phyloP scores from a whole-genome alignment of 1,140 invertebrate genomes.

The Nymphalis io region DNA sequence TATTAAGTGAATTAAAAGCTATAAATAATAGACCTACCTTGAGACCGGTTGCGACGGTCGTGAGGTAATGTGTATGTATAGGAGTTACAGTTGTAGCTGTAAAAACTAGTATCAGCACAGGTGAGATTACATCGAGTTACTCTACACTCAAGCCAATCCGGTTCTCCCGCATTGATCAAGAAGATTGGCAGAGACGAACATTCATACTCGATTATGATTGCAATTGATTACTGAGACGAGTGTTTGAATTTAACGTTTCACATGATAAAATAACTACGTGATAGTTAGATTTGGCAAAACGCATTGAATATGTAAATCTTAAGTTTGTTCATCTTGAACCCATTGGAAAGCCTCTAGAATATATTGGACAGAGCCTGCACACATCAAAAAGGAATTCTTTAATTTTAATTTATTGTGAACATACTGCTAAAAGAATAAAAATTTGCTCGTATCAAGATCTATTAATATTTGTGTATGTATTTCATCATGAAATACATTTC shows the following conservation, averaged over 20 bases:
- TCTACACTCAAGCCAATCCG: slow-evolving; percentile 55
- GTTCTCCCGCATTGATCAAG: slow-evolving; percentile 56
- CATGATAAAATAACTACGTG: too few relatives aligned
- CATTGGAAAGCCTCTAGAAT: too few relatives aligned
- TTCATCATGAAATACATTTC: too few relatives aligned
- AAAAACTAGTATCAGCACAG: slow-evolving; percentile 73
- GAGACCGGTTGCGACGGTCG: slow-evolving; percentile 48
- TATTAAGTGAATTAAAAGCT: slow-evolving; percentile 30
- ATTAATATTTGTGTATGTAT: too few relatives aligned
- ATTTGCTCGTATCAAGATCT: too few relatives aligned
- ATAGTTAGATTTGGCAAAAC: too few relatives aligned
- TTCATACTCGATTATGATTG: slow-evolving; percentile 27
- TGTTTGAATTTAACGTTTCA: slow-evolving; percentile 2
- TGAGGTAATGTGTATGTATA: slow-evolving; percentile 55
- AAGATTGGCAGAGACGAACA: slow-evolving; percentile 41
- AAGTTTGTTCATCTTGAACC: too few relatives aligned
- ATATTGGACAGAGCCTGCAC: too few relatives aligned
- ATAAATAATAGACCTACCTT: slow-evolving; percentile 48
- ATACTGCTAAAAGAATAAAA: too few relatives aligned
- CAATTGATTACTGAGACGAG: slow-evolving; percentile 24
- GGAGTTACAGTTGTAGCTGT: slow-evolving; percentile 59
- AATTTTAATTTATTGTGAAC: too few relatives aligned
- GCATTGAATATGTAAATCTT: too few relatives aligned
- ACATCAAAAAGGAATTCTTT: too few relatives aligned
- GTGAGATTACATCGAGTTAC: slow-evolving; percentile 65